Evolutionary conservation across 64 coral and sea anemone genomes (phyloP).

Genomic region (Pachyseris speciosa): DNA sequence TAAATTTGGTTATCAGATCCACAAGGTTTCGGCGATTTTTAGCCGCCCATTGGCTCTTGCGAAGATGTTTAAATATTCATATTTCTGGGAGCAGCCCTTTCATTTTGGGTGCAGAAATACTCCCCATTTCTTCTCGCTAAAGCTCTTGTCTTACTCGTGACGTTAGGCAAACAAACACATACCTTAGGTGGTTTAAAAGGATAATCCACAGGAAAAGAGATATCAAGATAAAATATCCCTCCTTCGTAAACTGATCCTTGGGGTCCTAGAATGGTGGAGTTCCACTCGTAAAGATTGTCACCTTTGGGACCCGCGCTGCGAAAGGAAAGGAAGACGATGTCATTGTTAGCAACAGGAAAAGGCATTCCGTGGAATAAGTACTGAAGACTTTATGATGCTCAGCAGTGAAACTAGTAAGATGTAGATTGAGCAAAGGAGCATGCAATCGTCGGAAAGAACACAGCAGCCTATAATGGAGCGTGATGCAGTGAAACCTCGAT

Average conservation of each 20-base stretch:
- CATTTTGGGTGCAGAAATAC: too few species aligned
- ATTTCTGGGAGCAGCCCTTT: too few species aligned
- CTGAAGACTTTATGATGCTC: too few species aligned
- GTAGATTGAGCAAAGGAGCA: too few species aligned
- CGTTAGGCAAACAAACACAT: not conserved
- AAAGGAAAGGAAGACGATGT: not conserved
- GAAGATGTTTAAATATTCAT: too few species aligned
- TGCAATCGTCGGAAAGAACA: too few species aligned
- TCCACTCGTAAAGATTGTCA: conserved; percentile 88
- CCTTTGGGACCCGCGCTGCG: conserved; percentile 89
- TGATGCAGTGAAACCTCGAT: too few species aligned
- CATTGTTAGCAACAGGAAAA: not conserved
- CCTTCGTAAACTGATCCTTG: conserved; percentile 89
- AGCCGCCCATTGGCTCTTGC: too few species aligned
- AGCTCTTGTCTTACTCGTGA: not conserved
- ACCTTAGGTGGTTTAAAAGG: conserved; percentile 98
- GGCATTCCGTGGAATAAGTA: not conserved
- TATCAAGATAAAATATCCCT: conserved; percentile 92
- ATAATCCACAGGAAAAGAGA: conserved; percentile 91
- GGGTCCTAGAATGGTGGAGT: conserved; percentile 89
- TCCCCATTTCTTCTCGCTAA: not conserved
- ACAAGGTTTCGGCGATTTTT: too few species aligned
- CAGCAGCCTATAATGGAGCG: too few species aligned
- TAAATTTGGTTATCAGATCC: too few species aligned
- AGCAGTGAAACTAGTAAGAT: too few species aligned